A percentile compares a stretch with the other conserved stretches of the same genome.
These are phyloP conservation scores for Myanophis thanlyinensis DNA, from an alignment of 2,113 vertebrate species.

Conservation along the genomic window DNA sequence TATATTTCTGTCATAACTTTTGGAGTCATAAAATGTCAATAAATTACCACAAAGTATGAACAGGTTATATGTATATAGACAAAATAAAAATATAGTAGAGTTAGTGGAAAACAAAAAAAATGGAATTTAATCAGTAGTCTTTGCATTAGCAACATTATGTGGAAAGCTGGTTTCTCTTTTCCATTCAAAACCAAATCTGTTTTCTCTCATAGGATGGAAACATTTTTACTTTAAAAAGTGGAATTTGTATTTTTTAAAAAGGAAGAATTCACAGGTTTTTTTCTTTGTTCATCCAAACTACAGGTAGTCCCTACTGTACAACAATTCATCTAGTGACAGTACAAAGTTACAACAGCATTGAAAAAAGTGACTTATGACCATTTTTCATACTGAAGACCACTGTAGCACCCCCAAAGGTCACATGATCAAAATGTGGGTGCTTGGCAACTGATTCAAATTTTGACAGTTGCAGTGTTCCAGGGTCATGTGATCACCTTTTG, in stretches of 20 bases:
- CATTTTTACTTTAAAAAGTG: background rate
- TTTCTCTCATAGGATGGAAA: background rate
- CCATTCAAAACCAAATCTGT: background rate
- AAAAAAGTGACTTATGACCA: background rate
- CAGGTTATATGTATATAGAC: background rate
- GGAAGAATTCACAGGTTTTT: background rate
- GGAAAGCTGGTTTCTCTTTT: background rate
- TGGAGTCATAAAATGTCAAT: background rate
- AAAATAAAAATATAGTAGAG: background rate
- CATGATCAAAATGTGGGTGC: background rate
- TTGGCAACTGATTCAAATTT: background rate
- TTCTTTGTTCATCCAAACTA: background rate
- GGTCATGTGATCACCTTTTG: background rate
- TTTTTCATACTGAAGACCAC: background rate
- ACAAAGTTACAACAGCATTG: background rate
- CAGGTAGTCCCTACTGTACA: background rate
- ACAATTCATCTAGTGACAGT: background rate
- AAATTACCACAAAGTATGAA: background rate
- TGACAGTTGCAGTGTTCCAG: background rate
- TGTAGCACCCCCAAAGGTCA: background rate
- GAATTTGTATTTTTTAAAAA: background rate
- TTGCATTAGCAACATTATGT: background rate
- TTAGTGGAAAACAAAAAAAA: background rate
- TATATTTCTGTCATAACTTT: background rate
- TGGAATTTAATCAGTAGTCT: background rate